Base-by-base conservation (phyloP, 2,113 vertebrate genomes). In the Rhabdornis inornatus region DNA sequence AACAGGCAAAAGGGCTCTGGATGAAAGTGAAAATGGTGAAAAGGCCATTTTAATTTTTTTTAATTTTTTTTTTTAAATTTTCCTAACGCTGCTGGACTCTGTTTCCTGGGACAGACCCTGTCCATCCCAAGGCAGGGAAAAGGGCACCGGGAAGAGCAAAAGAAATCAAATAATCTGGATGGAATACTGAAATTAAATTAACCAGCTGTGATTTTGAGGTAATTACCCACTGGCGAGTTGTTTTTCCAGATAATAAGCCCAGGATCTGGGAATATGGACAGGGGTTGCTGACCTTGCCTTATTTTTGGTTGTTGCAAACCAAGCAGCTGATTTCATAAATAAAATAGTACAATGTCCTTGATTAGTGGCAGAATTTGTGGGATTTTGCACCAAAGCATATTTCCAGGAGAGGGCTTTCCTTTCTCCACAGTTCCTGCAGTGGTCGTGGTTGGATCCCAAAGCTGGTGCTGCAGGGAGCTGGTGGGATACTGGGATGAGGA, bases 371-470 rank as follows among this genome's bases (percentile, higher is more conserved):
- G 63, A 53, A 66, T 40, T 4, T 3, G 8, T 2, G 5, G 59
- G 21, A 25, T 21, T 55, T 77, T 69, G 57, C 31, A 66, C 42
- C 15, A 27, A 33, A 63, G 42, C 2, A 1, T 15, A 4, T 23
- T 75, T 45, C 21, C 30, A 40, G 71, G 39, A 80, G n/a, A 45
- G 28, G 35, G 28, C 23, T 84, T 55, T 69, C 25, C 57, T 61
- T 79, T 14, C 2, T 0, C 11, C 35, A 27, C 7, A 2, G 2
- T 33, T 71, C 53, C 45, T 1, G 1, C 6, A 37, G 5, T 0
- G 1, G 4, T 15, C 3, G 0, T 3, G 2, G n/a, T 4, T 24
- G 13, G 17, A 53, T 31, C 88, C 57, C 66, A 68, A 68, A 83
- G 31, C 42, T 45, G 57, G 33, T 44, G 22, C 88, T 64, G 33